These are phyloP conservation scores for Deilephila porcellus DNA, from an alignment of 2,888 invertebrate genomes.

Conservation along the genomic window DNA sequence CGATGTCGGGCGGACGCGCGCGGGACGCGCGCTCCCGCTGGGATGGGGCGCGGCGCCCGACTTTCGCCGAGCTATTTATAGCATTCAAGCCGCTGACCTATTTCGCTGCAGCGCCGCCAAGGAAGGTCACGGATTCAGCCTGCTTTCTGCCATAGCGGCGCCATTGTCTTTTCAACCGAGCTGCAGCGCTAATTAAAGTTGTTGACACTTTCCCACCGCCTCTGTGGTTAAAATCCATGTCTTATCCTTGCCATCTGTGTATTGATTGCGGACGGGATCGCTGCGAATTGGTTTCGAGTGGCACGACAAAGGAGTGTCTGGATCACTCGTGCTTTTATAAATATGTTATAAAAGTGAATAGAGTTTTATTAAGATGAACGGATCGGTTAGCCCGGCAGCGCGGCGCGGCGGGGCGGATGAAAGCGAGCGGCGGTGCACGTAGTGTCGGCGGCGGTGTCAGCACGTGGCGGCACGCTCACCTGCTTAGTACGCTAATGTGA, in stretches of 20 bases:
- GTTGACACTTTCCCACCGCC: slow-evolving; percentile 74
- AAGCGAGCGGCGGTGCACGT: slow-evolving; percentile 44
- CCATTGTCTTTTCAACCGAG: slow-evolving; percentile 80
- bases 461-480: slow-evolving; percentile 67
- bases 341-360: not conserved
- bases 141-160: slow-evolving; percentile 77
- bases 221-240: slow-evolving; percentile 39
- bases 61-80: slow-evolving; percentile 84
- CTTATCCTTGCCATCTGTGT: slow-evolving; percentile 21
- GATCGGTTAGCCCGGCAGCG: slow-evolving; percentile 36
- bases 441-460: slow-evolving; percentile 36
- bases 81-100: slow-evolving; percentile 84
- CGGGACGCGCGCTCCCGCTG: slow-evolving; percentile 63
- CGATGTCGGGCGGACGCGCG: slow-evolving; percentile 59
- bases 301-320: not conserved
- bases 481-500: slow-evolving; percentile 71
- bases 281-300: not conserved
- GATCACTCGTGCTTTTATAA: not conserved
- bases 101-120: slow-evolving; percentile 80
- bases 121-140: slow-evolving; percentile 84
- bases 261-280: slow-evolving; percentile 4
- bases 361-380: slow-evolving; percentile 8
- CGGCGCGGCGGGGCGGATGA: slow-evolving; percentile 28
- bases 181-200: slow-evolving; percentile 83
- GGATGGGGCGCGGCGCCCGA: slow-evolving; percentile 80